Percentiles rank a stretch among this genome's conserved stretches.
These are phyloP conservation scores for Neuroterus valhalla DNA, from an alignment of 1,140 invertebrate genomes.

Conservation along the genomic window DNA sequence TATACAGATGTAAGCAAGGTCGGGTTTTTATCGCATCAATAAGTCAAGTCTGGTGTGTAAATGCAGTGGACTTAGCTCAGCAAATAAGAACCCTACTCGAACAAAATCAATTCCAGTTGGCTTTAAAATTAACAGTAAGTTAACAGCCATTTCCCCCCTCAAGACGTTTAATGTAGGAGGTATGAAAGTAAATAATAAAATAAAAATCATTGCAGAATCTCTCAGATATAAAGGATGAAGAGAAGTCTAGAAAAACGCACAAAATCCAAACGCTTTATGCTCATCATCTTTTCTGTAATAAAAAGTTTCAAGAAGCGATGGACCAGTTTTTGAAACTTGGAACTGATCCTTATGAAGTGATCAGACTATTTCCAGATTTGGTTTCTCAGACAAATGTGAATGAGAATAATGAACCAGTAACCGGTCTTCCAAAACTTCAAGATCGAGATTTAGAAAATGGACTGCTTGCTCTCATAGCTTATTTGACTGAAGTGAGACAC, in stretches of 20 bases:
- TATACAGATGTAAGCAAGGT: slow-evolving; percentile 83
- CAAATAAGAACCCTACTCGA: slow-evolving; percentile 89
- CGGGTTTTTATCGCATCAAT: slow-evolving; percentile 90
- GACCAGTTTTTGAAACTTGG: slow-evolving; percentile 90
- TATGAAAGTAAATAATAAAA: slow-evolving; percentile 16
- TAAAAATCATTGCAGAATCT: slow-evolving; percentile 81
- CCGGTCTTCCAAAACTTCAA: slow-evolving; percentile 79
- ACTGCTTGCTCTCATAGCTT: slow-evolving; percentile 91
- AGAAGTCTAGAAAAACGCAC: slow-evolving; percentile 87
- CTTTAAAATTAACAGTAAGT: slow-evolving; percentile 93
- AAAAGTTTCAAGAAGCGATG: slow-evolving; percentile 92
- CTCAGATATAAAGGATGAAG: slow-evolving; percentile 86
- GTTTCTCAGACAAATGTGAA: slow-evolving; percentile 82
- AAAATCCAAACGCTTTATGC: slow-evolving; percentile 94
- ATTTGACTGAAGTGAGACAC: slow-evolving; percentile 85
- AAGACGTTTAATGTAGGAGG: slow-evolving; percentile 4
- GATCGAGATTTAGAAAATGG: slow-evolving; percentile 92
- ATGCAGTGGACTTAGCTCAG: slow-evolving; percentile 83
- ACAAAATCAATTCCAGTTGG: slow-evolving; percentile 94
- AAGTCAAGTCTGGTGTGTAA: slow-evolving; percentile 91
- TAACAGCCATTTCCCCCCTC: background rate
- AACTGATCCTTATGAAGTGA: slow-evolving; percentile 96
- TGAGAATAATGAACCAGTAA: slow-evolving; percentile 67
- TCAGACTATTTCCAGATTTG: slow-evolving; percentile 93
- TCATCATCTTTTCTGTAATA: slow-evolving; percentile 91